Conservation (phyloP, 2,888 invertebrate species). For the Catocala fraxini region DNA sequence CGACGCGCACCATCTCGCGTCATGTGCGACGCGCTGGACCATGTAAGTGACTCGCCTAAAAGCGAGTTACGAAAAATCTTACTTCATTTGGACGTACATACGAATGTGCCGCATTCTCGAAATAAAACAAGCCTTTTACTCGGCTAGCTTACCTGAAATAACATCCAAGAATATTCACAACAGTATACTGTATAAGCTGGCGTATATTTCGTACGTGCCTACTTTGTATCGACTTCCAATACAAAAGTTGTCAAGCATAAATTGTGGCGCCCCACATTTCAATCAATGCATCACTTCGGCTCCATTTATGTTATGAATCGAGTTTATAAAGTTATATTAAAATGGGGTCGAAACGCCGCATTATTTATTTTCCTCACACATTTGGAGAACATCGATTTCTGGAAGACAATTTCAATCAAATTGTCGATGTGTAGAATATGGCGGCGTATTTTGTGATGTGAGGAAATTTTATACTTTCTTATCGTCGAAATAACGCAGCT, state of each 20-base stretch:
- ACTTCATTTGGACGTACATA: slow-evolving; percentile 9
- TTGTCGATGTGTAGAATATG: slow-evolving; percentile 32
- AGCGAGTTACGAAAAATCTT: slow-evolving; percentile 17
- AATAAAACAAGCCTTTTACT: background rate
- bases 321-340: slow-evolving; percentile 54
- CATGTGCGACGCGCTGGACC: slow-evolving; percentile 15
- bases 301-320: slow-evolving; percentile 46
- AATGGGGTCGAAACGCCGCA: slow-evolving; percentile 43
- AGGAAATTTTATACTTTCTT: background rate
- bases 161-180: background rate
- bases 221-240: slow-evolving; percentile 17
- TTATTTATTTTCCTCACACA: slow-evolving; percentile 51
- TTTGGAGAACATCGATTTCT: slow-evolving; percentile 46
- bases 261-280: slow-evolving; percentile 45
- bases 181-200: background rate
- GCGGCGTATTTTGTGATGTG: slow-evolving; percentile 26
- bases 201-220: background rate
- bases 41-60: slow-evolving; percentile 26
- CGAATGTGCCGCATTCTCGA: background rate
- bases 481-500: background rate
- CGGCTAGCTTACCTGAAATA: background rate
- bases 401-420: slow-evolving; percentile 50
- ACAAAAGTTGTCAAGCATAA: slow-evolving; percentile 30
- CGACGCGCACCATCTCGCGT: background rate
- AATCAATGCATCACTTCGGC: slow-evolving; percentile 43